A percentile compares a stretch with the other conserved stretches of the same genome.
phyloP scores from a whole-genome alignment of 1,140 invertebrate genomes.

The Magallana ariakensis region DNA sequence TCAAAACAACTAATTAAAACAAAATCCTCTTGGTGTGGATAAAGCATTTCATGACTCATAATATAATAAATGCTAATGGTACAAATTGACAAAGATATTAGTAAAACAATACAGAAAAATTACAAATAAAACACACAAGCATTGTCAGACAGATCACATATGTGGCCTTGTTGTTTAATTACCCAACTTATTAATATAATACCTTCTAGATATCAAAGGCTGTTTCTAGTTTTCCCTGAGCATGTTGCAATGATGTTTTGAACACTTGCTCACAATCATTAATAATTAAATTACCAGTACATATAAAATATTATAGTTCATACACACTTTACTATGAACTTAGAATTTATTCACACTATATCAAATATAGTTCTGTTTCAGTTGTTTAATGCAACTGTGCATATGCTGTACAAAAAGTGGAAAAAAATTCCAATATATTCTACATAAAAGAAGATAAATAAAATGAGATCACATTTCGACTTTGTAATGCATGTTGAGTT shows the following conservation, averaged over 20 bases:
- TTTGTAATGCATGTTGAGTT: slow-evolving; percentile 24
- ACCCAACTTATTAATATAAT: slow-evolving; percentile 12
- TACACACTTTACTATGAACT: background rate
- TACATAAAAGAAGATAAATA: slow-evolving; percentile 37
- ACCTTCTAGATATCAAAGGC: background rate
- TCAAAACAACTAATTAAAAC: background rate
- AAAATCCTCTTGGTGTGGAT: background rate
- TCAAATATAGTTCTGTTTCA: slow-evolving; percentile 14
- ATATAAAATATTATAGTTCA: slow-evolving; percentile 4
- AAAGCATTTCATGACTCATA: background rate
- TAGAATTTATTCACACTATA: slow-evolving; percentile 20
- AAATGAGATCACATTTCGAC: slow-evolving; percentile 38
- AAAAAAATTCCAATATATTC: slow-evolving; percentile 32
- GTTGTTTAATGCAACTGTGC: slow-evolving; percentile 38
- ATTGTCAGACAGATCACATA: background rate
- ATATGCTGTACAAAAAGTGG: slow-evolving; percentile 32
- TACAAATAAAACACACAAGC: slow-evolving; percentile 34
- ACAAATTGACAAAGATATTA: background rate
- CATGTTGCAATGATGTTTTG: slow-evolving; percentile 38
- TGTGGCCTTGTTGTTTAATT: background rate
- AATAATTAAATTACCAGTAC: background rate
- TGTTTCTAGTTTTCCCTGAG: background rate
- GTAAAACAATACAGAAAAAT: background rate
- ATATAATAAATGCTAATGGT: background rate
- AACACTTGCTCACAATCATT: slow-evolving; percentile 23